phyloP scores from a whole-genome alignment of 2,113 vertebrate species.

The Chroicocephalus ridibundus region DNA sequence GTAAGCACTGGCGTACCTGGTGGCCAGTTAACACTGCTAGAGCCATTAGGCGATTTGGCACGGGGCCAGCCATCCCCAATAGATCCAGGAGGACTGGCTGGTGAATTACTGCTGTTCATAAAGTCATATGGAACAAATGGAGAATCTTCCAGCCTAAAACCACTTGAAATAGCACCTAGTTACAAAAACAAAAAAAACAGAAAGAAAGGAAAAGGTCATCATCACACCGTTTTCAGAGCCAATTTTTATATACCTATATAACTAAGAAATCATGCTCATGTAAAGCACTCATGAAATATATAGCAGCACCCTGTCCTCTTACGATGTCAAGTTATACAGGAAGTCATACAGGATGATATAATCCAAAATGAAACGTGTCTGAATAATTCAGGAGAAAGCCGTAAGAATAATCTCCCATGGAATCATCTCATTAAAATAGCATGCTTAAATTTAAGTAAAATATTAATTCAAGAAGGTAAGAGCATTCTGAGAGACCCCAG shows the following conservation, averaged over 20 bases:
- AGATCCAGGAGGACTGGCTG: slow-evolving; percentile 95
- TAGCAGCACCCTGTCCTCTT: not conserved
- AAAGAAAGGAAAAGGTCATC: not conserved
- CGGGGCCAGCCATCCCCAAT: slow-evolving; percentile 98
- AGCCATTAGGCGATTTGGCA: slow-evolving; percentile 99
- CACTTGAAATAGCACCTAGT: slow-evolving; percentile 97
- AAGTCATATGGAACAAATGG: slow-evolving; percentile 94
- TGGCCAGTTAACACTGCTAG: slow-evolving; percentile 96
- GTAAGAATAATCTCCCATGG: not conserved
- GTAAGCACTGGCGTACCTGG: slow-evolving; percentile 70
- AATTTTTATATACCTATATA: not conserved
- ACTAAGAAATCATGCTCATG: not conserved
- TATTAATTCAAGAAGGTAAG: not conserved
- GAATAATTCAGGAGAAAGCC: not conserved
- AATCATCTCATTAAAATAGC: not conserved
- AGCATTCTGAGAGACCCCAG: not conserved
- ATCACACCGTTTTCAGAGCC: not conserved
- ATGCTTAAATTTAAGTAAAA: not conserved
- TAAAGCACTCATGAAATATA: not conserved
- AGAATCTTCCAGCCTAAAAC: slow-evolving; percentile 95
- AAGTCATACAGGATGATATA: not conserved
- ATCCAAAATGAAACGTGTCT: not conserved
- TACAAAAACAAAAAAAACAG: not conserved
- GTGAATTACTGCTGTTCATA: slow-evolving; percentile 90
- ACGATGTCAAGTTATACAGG: not conserved